phyloP scores from a whole-genome alignment of 2,888 invertebrate genomes.

The Patella caerulea region DNA sequence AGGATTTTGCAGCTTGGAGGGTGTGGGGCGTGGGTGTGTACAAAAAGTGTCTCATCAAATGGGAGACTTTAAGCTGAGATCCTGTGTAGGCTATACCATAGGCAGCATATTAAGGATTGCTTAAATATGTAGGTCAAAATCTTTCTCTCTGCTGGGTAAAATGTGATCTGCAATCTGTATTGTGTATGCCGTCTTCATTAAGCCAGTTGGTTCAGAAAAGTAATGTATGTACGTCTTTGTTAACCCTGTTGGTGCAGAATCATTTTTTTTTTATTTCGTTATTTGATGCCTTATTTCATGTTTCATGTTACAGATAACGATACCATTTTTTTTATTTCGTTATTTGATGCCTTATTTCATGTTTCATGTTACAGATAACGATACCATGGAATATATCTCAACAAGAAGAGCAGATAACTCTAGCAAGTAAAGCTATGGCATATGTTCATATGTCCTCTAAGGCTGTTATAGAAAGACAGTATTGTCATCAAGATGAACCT shows the following conservation, averaged over 20 bases:
- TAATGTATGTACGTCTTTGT: background rate
- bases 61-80: no score
- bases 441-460: conserved; percentile 66
- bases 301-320: conserved; percentile 45
- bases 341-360: background rate
- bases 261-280: background rate
- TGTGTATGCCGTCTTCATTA: no score
- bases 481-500: conserved; percentile 62
- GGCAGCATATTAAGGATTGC: no score
- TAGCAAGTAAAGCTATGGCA: conserved; percentile 65
- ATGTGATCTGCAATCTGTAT: no score
- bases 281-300: background rate
- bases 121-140: no score
- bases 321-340: conserved; percentile 44
- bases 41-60: no score
- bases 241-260: no score
- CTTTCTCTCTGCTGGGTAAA: no score
- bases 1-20: no score
- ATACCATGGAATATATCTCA: conserved; percentile 62
- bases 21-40: no score
- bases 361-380: conserved; percentile 43
- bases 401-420: conserved; percentile 56
- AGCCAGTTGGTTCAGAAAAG: no score
- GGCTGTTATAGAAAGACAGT: conserved; percentile 61
- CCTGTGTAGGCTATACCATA: no score